Evolutionary conservation across 2,888 invertebrate genomes (phyloP).

Genomic region (Parapristionchus giblindavisi): DNA sequence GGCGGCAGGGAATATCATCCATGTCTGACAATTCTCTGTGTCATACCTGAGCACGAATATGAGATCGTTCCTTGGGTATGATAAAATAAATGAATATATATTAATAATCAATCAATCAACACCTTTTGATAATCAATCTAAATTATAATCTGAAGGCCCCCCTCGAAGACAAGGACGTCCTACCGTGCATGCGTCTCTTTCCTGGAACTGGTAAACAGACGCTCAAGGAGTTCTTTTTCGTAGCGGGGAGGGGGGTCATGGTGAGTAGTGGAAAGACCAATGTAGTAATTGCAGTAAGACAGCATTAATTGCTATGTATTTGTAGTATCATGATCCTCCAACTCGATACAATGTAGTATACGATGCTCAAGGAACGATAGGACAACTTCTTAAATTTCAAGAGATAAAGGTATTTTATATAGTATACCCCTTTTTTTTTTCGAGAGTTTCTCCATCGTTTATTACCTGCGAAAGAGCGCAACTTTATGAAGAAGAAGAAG

Average conservation of each 20-base stretch:
- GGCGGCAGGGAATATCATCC: not conserved
- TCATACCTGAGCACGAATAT: constrained; percentile 3
- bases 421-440: too few species aligned
- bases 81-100: too few species aligned
- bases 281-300: too few species aligned
- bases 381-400: not conserved
- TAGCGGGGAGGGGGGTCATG: constrained; percentile 44
- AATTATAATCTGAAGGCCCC: too few species aligned
- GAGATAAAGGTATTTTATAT: constrained; percentile 36
- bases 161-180: constrained; percentile 49
- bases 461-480: too few species aligned
- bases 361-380: constrained; percentile 2
- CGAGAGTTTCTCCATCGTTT: too few species aligned
- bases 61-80: not conserved
- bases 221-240: constrained; percentile 47
- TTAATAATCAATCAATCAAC: too few species aligned
- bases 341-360: constrained; percentile 18
- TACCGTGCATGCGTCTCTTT: constrained; percentile 46
- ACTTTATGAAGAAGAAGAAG: too few species aligned
- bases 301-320: too few species aligned
- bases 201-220: constrained; percentile 37
- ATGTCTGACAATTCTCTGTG: constrained; percentile 3
- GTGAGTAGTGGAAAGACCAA: constrained; percentile 33
- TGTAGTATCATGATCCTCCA: constrained; percentile 11
- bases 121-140: too few species aligned